phyloP scores from a whole-genome alignment of 1,140 invertebrate genomes.

The Anoplophora glabripennis region DNA sequence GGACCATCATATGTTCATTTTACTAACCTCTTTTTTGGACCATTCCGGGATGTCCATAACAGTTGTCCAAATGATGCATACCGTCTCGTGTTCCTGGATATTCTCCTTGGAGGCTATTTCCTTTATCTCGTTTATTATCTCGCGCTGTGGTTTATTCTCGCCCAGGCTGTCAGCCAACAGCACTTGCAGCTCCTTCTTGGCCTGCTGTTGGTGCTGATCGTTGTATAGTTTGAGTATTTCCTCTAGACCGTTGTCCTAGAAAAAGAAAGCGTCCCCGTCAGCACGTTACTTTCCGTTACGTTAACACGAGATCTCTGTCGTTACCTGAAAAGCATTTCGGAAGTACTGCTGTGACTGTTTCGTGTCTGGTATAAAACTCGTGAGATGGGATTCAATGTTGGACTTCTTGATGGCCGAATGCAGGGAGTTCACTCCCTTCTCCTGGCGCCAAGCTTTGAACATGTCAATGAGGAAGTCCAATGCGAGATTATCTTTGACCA shows the following conservation, averaged over 20 bases:
- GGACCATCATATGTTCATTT: conserved; percentile 11
- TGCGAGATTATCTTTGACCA: conserved; percentile 92
- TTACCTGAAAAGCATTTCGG: conserved; percentile 20
- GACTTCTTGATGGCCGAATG: conserved; percentile 84
- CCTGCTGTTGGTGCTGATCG: conserved; percentile 82
- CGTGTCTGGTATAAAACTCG: conserved; percentile 91
- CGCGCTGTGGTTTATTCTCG: conserved; percentile 76
- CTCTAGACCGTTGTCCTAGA: conserved; percentile 74
- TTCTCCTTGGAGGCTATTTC: conserved; percentile 78
- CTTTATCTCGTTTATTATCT: conserved; percentile 78
- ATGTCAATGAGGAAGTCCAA: conserved; percentile 90
- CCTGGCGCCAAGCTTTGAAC: conserved; percentile 86
- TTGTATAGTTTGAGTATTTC: conserved; percentile 89
- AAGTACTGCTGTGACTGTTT: conserved; percentile 78
- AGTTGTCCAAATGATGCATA: conserved; percentile 84
- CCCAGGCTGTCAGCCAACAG: conserved; percentile 75
- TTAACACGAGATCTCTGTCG: not conserved
- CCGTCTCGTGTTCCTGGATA: conserved; percentile 87
- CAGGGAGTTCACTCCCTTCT: conserved; percentile 83
- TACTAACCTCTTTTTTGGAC: conserved; percentile 86
- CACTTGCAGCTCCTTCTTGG: conserved; percentile 76
- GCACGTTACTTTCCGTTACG: conserved; percentile 52
- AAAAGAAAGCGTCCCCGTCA: conserved; percentile 21
- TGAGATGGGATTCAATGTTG: conserved; percentile 81
- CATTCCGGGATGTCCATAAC: conserved; percentile 94